Evolutionary conservation across 2,888 invertebrate species (phyloP), one percentile per base, ranked within the genome.

Genomic region (Cyaniris semiargus): DNA sequence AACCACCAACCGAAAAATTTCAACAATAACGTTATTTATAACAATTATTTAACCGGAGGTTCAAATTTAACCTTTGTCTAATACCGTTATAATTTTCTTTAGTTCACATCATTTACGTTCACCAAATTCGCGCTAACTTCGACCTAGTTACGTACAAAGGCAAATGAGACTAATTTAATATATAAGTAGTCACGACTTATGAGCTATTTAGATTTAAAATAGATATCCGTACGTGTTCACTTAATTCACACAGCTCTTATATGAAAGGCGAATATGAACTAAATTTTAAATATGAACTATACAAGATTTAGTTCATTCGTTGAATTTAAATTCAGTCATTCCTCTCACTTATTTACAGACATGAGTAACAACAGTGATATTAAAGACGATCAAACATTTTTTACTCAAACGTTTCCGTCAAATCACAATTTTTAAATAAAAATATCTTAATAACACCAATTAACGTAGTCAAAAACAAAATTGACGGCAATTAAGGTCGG

Each of bases 51-150:
- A 77, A 77, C 72, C 38, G 53, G 56, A 72, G 71, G 48, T 53
- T 76, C 31, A 48, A 71, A 60, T 70, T 76, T 66, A 27, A 76
- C 66, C 53, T 76, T 76, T 76, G 76, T 77, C 78, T 71, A 60
- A 58, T 76, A 76, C 77, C 76, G 80, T 79, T 78, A 56, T 72
- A 78, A 79, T 79, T 78, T 78, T 70, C 78, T 76, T 74, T 78
- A 78, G 74, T 80, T 81, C 80, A 79, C 79, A 82, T 80, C 80
- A 79, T 81, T 80, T 79, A 79, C 79, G 78, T 79, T 80, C 81
- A 81, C 76, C 77, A 78, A 76, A 80, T 80, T 80, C 78, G 79
- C 80, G 75, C 79, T 78, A 81, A 80, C 76, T 79, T 79, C 78
- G 80, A 77, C 77, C 77, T 77, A 76, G 78, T 79, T 80, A 78